Evolutionary conservation across 1,140 invertebrate genomes (phyloP).

Genomic region (Ditylenchus dipsaci): DNA sequence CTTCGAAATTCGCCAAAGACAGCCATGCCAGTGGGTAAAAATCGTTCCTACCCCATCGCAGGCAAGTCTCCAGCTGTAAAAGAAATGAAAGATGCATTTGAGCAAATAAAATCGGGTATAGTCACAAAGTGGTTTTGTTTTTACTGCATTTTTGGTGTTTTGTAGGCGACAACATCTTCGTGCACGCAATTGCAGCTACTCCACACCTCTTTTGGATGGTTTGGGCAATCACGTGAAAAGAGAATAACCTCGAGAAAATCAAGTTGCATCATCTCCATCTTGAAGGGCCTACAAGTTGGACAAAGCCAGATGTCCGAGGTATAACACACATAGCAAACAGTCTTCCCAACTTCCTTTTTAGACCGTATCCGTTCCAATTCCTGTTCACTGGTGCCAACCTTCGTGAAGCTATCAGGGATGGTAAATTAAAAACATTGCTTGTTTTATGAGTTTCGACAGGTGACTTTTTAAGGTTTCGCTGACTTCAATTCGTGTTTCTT

Average conservation of each 20-base stretch:
- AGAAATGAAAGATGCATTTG: background rate
- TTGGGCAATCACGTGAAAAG: constrained; percentile 74
- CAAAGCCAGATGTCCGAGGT: constrained; percentile 73
- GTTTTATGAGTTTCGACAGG: too few species aligned
- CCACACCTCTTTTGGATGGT: constrained; percentile 58
- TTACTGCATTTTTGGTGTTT: background rate
- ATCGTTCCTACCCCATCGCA: background rate
- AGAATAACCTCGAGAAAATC: constrained; percentile 67
- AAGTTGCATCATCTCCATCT: constrained; percentile 84
- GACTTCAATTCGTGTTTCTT: constrained; percentile 86
- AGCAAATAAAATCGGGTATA: background rate
- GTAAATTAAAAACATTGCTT: constrained; percentile 8
- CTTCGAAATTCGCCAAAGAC: background rate
- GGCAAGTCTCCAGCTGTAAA: background rate
- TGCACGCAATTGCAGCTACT: background rate
- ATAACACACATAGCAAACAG: constrained; percentile 54
- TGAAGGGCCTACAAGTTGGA: constrained; percentile 77
- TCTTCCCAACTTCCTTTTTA: constrained; percentile 4
- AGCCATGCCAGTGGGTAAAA: background rate
- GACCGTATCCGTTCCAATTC: constrained; percentile 44
- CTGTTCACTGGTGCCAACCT: constrained; percentile 36
- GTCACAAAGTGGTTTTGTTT: too few species aligned
- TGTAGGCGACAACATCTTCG: background rate
- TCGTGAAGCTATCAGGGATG: constrained; percentile 65
- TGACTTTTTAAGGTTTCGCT: constrained; percentile 62